These are phyloP conservation scores for Mola mola DNA, from an alignment of 2,113 vertebrate species.

Conservation along the genomic window DNA sequence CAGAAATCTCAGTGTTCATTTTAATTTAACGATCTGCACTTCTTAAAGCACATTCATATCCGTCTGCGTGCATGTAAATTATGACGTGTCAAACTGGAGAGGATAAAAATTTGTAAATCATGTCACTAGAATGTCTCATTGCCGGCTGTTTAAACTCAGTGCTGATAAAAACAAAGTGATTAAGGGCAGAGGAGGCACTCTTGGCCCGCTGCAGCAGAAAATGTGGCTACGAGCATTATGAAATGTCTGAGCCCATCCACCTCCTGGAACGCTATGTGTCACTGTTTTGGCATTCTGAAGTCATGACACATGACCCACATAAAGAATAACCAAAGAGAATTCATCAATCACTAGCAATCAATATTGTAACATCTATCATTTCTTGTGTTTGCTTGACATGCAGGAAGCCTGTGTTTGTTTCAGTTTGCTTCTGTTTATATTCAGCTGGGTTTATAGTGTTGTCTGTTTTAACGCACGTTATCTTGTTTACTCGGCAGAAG, in stretches of 20 bases:
- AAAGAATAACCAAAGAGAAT: not conserved
- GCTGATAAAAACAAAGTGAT: conserved; percentile 27
- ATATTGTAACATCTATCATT: conserved; percentile 11
- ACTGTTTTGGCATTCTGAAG: conserved; percentile 2
- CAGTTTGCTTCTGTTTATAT: too few relatives aligned
- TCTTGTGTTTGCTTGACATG: conserved; percentile 21
- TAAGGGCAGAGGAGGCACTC: conserved; percentile 22
- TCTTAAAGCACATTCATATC: conserved; percentile 9
- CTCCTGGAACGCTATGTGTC: conserved; percentile 2
- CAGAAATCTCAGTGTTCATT: not conserved
- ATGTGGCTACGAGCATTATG: conserved; percentile 1
- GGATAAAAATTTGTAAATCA: not conserved
- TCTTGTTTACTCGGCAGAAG: not conserved
- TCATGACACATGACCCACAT: not conserved
- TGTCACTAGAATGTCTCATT: not conserved
- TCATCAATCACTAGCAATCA: too few relatives aligned
- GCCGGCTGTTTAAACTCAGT: conserved; percentile 1
- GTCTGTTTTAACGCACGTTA: conserved; percentile 10
- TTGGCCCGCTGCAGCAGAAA: conserved; percentile 15
- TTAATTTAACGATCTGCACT: conserved; percentile 15
- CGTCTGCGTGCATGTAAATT: conserved; percentile 12
- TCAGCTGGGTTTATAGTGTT: not conserved
- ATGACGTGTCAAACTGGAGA: conserved; percentile 4
- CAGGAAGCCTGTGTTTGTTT: not conserved
- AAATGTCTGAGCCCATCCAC: conserved; percentile 34